Evolutionary conservation across 2,797 vertebrate genomes (phyloP).

Genomic region (Paratrypauchen microcephalus): DNA sequence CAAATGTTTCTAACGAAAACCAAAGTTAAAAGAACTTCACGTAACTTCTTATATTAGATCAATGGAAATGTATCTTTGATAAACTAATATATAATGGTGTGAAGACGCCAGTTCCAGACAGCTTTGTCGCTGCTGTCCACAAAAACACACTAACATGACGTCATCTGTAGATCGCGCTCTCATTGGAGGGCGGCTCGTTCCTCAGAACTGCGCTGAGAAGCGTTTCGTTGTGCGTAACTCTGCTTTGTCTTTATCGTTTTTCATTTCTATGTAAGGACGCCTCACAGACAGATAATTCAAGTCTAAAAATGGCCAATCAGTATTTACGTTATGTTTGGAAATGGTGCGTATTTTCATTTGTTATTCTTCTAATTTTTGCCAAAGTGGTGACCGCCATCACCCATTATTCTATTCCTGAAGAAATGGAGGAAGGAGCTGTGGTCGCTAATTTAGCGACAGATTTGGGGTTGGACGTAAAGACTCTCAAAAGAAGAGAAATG

Average conservation of each 20-base stretch:
- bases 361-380: neutral
- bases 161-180: neutral
- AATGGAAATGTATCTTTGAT: too few species aligned
- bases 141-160: slow-evolving; percentile 3
- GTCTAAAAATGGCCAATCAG: neutral
- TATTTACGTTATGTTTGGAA: neutral
- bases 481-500: slow-evolving; percentile 52
- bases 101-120: neutral
- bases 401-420: slow-evolving; percentile 75
- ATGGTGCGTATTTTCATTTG: neutral
- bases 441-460: slow-evolving; percentile 76
- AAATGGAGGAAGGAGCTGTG: slow-evolving; percentile 72
- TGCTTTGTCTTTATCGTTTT: neutral
- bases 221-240: neutral
- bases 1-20: too few species aligned
- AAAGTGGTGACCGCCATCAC: slow-evolving; percentile 44
- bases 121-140: slow-evolving; percentile 9
- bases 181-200: slow-evolving; percentile 1
- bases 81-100: too few species aligned
- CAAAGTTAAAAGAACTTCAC: too few species aligned
- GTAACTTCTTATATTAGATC: too few species aligned
- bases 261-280: neutral
- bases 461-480: slow-evolving; percentile 63
- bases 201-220: neutral
- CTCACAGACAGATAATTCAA: neutral